Percentiles rank a stretch among this genome's conserved stretches.
Conservation (phyloP, 2,888 invertebrate species). For the Dryadula phaetusa region DNA sequence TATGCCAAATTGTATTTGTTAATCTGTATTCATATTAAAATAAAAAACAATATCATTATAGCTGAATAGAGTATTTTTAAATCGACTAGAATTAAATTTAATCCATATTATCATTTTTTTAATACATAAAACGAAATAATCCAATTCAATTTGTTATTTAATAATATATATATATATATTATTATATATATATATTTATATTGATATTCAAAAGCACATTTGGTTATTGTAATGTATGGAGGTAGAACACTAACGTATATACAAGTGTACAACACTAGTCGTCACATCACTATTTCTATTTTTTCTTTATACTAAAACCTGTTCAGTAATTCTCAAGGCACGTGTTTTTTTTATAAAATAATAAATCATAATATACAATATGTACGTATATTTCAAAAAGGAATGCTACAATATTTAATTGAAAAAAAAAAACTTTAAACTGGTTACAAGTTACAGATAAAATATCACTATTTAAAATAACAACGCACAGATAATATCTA, state of each 20-base stretch:
- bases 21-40: no score
- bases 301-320: slow-evolving; percentile 7
- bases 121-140: slow-evolving; percentile 15
- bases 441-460: not conserved
- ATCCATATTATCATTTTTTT: no score
- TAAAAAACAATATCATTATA: no score
- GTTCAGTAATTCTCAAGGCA: slow-evolving; percentile 18
- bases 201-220: slow-evolving; percentile 32
- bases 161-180: not conserved
- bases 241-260: slow-evolving; percentile 30
- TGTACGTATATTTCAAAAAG: no score
- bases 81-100: slow-evolving; percentile 16
- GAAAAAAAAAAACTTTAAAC: no score
- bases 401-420: slow-evolving; percentile 14
- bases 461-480: no score
- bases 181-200: not conserved
- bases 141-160: not conserved
- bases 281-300: slow-evolving; percentile 1
- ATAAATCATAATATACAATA: no score
- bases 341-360: not conserved
- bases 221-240: slow-evolving; percentile 35
- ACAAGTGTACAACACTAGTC: slow-evolving; percentile 18
- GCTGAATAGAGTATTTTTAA: not conserved
- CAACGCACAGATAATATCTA: not conserved
- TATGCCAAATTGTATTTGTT: no score